Conservation (phyloP, 2,888 invertebrate species). For the Amphipoea oculea region DNA sequence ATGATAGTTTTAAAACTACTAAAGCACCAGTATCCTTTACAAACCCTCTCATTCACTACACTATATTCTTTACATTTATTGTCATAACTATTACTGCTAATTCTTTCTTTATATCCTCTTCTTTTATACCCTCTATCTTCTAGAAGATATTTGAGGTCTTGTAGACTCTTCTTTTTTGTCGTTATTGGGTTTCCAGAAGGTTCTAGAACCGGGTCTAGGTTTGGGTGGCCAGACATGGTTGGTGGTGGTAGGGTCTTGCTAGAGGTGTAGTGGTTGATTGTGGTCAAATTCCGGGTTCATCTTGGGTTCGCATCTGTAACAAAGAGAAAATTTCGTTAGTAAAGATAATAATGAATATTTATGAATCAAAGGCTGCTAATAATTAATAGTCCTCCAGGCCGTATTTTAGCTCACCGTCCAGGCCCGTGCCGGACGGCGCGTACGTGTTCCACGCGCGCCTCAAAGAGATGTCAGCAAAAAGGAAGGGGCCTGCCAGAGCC, state of each 20-base stretch:
- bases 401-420: no score
- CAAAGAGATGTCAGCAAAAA: no score
- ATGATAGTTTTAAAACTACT: constrained; percentile 84
- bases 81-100: constrained; percentile 81
- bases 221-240: constrained; percentile 76
- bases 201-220: constrained; percentile 63
- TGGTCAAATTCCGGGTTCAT: constrained; percentile 85
- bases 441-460: no score
- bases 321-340: constrained; percentile 62
- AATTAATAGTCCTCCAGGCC: no score
- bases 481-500: no score
- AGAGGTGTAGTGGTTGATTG: constrained; percentile 60
- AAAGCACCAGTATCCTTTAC: constrained; percentile 82
- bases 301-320: constrained; percentile 86
- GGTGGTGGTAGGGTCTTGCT: constrained; percentile 61
- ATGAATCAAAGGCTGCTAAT: no score
- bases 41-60: constrained; percentile 75
- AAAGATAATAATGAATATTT: not conserved
- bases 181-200: constrained; percentile 83
- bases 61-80: constrained; percentile 76
- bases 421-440: no score
- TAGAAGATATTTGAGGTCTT: constrained; percentile 85
- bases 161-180: constrained; percentile 80
- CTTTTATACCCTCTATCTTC: constrained; percentile 85
- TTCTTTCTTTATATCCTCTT: constrained; percentile 72